Conservation (phyloP, 2,797 vertebrate species). For the Aplochiton taeniatus region DNA sequence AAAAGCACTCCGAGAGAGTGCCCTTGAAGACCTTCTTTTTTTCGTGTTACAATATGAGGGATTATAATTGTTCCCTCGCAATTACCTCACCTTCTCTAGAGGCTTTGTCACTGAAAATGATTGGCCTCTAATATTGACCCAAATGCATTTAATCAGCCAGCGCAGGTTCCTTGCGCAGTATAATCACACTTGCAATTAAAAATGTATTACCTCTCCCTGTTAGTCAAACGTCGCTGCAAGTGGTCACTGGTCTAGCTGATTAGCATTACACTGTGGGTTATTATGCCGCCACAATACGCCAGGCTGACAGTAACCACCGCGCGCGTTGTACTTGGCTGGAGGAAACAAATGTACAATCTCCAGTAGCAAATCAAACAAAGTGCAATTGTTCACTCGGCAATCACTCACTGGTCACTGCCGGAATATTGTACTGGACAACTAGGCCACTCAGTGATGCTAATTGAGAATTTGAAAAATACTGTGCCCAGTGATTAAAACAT, state of each 20-base stretch:
- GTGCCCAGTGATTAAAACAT: slow-evolving; percentile 13
- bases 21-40: slow-evolving; percentile 70
- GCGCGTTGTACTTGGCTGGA: slow-evolving; percentile 29
- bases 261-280: slow-evolving; percentile 41
- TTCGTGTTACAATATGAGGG: slow-evolving; percentile 78
- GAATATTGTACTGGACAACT: slow-evolving; percentile 17
- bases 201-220: slow-evolving; percentile 73
- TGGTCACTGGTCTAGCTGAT: slow-evolving; percentile 47
- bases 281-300: slow-evolving; percentile 1
- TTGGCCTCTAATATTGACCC: slow-evolving; percentile 80
- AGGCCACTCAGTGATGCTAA: slow-evolving; percentile 22
- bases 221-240: slow-evolving; percentile 47
- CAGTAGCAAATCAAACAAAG: slow-evolving; percentile 50
- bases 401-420: slow-evolving; percentile 31
- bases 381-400: slow-evolving; percentile 26
- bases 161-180: slow-evolving; percentile 70
- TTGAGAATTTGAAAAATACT: slow-evolving; percentile 20
- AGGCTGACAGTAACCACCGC: slow-evolving; percentile 26
- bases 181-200: slow-evolving; percentile 81
- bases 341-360: slow-evolving; percentile 41
- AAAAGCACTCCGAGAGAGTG: slow-evolving; percentile 25
- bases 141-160: slow-evolving; percentile 78
- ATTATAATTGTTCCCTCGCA: slow-evolving; percentile 75
- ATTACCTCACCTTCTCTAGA: slow-evolving; percentile 75
- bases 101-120: slow-evolving; percentile 70